Evolutionary conservation across 2,888 invertebrate species (phyloP).

Genomic region (Nasonia oneida): DNA sequence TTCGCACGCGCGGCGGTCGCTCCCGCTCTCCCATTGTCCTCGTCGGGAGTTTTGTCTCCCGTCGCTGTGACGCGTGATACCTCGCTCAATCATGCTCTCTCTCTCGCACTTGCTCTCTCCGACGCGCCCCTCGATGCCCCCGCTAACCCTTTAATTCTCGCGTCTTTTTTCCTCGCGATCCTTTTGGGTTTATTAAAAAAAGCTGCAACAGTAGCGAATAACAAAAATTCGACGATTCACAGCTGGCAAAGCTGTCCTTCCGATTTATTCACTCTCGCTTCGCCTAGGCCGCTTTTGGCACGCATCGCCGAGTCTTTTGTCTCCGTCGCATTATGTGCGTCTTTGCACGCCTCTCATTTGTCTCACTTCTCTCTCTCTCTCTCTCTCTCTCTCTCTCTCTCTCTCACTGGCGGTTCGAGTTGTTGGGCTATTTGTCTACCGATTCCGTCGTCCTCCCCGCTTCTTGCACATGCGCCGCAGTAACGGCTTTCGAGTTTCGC

Average conservation of each 20-base stretch:
- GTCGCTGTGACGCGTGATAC: neutral
- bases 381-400: neutral
- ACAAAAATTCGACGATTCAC: neutral
- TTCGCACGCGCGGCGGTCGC: neutral
- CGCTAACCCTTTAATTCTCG: neutral
- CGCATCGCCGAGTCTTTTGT: slow-evolving; percentile 46
- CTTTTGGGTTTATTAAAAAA: neutral
- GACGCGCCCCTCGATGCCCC: neutral
- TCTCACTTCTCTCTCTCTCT: slow-evolving; percentile 36
- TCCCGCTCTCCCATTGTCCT: slow-evolving; percentile 14
- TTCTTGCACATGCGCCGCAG: neutral
- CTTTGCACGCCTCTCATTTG: slow-evolving; percentile 46
- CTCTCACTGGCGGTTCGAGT: slow-evolving; percentile 24
- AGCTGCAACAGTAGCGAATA: neutral
- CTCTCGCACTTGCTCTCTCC: slow-evolving; percentile 1
- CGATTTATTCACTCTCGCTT: neutral
- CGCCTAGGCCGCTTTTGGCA: slow-evolving; percentile 34
- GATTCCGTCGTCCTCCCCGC: neutral
- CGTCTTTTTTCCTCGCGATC: neutral
- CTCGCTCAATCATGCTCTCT: slow-evolving; percentile 9
- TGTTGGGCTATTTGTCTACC: slow-evolving; percentile 51
- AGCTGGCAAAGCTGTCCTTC: neutral
- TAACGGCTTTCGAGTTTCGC: slow-evolving; percentile 1
- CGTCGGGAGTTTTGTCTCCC: neutral
- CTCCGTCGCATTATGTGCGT: slow-evolving; percentile 46